phyloP scores from a whole-genome alignment of 2,797 vertebrate genomes.

The Poeciliopsis paucimaculata region DNA sequence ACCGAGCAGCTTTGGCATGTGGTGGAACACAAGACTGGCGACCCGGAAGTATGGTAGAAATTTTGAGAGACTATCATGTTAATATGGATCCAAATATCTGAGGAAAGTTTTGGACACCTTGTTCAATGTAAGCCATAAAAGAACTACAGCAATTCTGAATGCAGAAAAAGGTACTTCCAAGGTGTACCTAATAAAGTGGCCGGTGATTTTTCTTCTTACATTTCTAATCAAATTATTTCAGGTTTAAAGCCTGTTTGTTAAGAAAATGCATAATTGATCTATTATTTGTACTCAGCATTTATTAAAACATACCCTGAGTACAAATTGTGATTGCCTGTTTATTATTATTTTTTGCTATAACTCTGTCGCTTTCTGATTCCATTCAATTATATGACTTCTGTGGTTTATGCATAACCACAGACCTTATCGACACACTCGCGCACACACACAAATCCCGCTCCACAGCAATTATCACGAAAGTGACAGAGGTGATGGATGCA shows the following conservation, averaged over 20 bases:
- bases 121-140: neutral
- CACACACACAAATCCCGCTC: neutral
- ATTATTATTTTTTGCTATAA: neutral
- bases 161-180: neutral
- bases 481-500: neutral
- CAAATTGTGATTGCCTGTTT: neutral
- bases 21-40: neutral
- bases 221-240: neutral
- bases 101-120: neutral
- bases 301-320: neutral
- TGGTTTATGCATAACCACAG: neutral
- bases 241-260: neutral
- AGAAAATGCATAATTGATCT: neutral
- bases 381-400: neutral
- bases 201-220: neutral
- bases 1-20: neutral
- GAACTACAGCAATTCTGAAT: neutral
- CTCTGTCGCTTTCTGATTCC: neutral
- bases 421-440: neutral
- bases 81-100: neutral
- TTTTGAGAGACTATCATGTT: neutral
- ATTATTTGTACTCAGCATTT: neutral
- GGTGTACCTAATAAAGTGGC: neutral
- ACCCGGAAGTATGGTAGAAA: neutral
- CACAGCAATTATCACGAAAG: neutral